A percentile compares a stretch with the other conserved stretches of the same genome.
phyloP scores from a whole-genome alignment of 1,140 invertebrate species.

The Bombus sibiricus region DNA sequence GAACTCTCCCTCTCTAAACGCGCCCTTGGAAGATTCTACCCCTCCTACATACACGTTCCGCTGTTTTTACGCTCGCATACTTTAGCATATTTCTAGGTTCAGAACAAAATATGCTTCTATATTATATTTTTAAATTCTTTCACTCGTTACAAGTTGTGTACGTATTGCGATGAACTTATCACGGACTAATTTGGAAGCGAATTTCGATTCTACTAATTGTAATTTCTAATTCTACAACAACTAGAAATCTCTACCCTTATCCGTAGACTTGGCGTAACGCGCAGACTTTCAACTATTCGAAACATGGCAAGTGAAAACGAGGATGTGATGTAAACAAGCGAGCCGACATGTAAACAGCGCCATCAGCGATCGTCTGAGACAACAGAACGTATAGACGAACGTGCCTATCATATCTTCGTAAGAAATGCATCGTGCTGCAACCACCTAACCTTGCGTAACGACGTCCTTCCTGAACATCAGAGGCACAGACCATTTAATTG shows the following conservation, averaged over 20 bases:
- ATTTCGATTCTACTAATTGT: too few species aligned
- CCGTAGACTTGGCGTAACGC: neutral
- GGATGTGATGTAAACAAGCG: neutral
- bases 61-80: neutral
- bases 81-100: neutral
- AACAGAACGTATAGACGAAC: neutral
- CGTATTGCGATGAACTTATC: neutral
- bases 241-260: neutral
- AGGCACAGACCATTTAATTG: neutral
- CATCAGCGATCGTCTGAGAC: neutral
- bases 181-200: neutral
- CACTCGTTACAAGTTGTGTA: too few species aligned
- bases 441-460: neutral
- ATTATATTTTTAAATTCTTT: neutral
- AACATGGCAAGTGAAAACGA: conserved; percentile 17
- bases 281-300: conserved; percentile 24
- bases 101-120: neutral
- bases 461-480: neutral
- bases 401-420: neutral
- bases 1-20: neutral
- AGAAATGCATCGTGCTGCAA: neutral
- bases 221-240: too few species aligned
- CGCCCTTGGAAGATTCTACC: neutral
- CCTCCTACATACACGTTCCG: neutral
- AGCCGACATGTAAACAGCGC: conserved; percentile 12